These are phyloP conservation scores for Acanthococcus lagerstroemiae DNA, from an alignment of 2,888 invertebrate genomes.

Conservation along the genomic window DNA sequence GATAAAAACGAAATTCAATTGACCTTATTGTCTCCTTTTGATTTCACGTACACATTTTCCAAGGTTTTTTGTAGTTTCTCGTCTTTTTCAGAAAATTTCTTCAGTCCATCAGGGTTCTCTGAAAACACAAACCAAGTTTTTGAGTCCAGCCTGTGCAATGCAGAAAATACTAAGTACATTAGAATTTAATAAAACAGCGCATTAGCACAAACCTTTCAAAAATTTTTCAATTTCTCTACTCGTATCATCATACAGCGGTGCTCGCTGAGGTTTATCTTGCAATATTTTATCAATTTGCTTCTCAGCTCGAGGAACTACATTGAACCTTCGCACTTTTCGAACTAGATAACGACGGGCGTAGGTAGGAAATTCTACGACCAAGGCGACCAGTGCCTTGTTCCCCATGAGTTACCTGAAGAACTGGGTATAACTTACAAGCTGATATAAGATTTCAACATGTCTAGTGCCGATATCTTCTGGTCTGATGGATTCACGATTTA, in stretches of 20 bases:
- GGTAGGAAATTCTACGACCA: background rate
- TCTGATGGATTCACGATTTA: no score
- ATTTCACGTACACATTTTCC: constrained; percentile 3
- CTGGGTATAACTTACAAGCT: no score
- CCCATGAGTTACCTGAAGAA: no score
- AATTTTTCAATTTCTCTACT: constrained; percentile 1
- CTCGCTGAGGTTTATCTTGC: background rate
- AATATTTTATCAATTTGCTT: background rate
- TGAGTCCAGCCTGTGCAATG: no score
- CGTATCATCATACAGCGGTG: background rate
- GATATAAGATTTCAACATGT: no score
- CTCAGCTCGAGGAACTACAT: background rate
- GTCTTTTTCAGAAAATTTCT: constrained; percentile 11
- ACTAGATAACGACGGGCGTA: background rate
- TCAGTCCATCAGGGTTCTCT: constrained; percentile 15
- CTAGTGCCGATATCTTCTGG: no score
- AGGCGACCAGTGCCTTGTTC: background rate
- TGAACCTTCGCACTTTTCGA: constrained; percentile 5
- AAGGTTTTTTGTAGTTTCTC: background rate
- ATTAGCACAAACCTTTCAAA: constrained; percentile 6
- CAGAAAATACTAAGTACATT: no score
- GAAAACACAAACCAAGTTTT: background rate
- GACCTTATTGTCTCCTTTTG: constrained; percentile 16
- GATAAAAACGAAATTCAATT: no score
- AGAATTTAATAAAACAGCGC: no score